Conservation (phyloP, 2,797 vertebrate species). For the Scyliorhinus canicula region DNA sequence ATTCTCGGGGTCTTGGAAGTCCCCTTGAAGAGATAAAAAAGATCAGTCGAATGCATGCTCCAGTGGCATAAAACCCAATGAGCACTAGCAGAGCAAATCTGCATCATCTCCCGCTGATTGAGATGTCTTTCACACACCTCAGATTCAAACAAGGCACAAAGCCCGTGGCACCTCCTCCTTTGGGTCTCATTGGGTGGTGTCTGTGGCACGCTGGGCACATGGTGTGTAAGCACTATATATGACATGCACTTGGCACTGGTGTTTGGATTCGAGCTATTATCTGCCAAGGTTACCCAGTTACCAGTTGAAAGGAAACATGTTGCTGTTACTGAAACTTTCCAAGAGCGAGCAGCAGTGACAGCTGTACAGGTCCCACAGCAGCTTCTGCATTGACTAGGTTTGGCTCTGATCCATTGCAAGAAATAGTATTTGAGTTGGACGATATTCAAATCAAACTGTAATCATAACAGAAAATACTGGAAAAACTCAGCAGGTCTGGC, state of each 20-base stretch:
- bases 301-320: conserved; percentile 60
- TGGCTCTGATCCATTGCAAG: conserved; percentile 3
- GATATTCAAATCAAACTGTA: not conserved
- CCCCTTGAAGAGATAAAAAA: conserved; percentile 66
- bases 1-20: conserved; percentile 63
- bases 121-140: conserved; percentile 70
- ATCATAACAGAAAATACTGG: too few relatives aligned
- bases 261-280: conserved; percentile 51
- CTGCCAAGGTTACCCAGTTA: conserved; percentile 75
- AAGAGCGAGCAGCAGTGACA: conserved; percentile 33
- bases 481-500: too few relatives aligned
- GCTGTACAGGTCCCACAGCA: conserved; percentile 28
- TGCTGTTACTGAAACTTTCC: conserved; percentile 46
- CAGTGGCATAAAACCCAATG: conserved; percentile 58
- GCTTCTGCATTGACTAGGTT: conserved; percentile 19
- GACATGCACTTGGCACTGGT: conserved; percentile 69
- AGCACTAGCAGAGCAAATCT: conserved; percentile 48
- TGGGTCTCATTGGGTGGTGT: conserved; percentile 57
- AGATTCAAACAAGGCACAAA: conserved; percentile 49
- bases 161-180: conserved; percentile 51
- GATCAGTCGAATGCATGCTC: conserved; percentile 65
- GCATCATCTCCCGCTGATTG: conserved; percentile 75
- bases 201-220: conserved; percentile 63
- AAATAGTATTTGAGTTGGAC: conserved; percentile 12
- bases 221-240: conserved; percentile 61